Evolutionary conservation across 2,888 invertebrate species (phyloP).

Genomic region (Rapana venosa): DNA sequence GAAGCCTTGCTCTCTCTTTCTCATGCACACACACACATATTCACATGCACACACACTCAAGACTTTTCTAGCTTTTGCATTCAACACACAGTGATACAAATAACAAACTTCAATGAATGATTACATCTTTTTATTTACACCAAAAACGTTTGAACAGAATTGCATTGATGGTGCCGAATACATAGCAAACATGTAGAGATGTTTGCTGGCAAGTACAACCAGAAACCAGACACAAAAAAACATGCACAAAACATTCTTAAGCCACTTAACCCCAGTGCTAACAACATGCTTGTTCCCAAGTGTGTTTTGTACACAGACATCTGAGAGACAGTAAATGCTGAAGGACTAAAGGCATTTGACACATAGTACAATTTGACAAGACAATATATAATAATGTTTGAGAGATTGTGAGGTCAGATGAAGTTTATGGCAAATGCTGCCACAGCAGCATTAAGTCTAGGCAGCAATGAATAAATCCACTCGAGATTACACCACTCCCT

Average conservation of each 20-base stretch:
- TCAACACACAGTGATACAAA: background rate
- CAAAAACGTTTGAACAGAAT: background rate
- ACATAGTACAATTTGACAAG: background rate
- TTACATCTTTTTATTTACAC: background rate
- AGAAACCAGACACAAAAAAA: background rate
- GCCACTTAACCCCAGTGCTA: background rate
- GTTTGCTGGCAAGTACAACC: background rate
- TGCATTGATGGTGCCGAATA: constrained; percentile 6
- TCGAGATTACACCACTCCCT: too few relatives aligned
- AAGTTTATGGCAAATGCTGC: too few relatives aligned
- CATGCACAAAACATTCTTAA: background rate
- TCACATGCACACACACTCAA: background rate
- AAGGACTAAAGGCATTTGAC: background rate
- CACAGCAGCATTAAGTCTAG: background rate
- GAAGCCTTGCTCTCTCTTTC: too few relatives aligned
- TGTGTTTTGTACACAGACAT: background rate
- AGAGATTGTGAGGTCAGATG: background rate
- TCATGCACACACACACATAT: background rate
- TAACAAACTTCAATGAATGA: background rate
- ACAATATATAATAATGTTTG: background rate
- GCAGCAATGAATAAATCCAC: background rate
- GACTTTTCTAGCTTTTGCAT: background rate
- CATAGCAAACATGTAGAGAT: background rate
- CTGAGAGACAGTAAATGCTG: too few relatives aligned
- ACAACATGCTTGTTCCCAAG: background rate